A percentile compares a stretch with the other conserved stretches of the same genome.
Evolutionary conservation across 2,113 vertebrate genomes (phyloP).

Genomic region (Caretta caretta): DNA sequence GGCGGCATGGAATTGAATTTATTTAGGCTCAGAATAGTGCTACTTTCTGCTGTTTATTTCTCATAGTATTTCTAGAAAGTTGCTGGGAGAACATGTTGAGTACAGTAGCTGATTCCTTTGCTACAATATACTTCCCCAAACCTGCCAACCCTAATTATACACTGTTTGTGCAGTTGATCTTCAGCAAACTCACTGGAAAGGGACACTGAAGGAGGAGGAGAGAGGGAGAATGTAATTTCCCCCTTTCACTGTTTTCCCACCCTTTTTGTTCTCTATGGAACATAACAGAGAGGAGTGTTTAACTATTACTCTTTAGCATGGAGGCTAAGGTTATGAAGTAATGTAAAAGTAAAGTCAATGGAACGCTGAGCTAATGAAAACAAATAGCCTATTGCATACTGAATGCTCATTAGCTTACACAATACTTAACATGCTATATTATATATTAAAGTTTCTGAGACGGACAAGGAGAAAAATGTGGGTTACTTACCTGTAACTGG

Average conservation of each 20-base stretch:
- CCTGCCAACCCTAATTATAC: not conserved
- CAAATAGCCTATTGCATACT: not conserved
- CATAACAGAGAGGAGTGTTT: not conserved
- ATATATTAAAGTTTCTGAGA: not conserved
- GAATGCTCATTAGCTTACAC: not conserved
- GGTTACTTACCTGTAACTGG: not conserved
- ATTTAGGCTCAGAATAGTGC: not conserved
- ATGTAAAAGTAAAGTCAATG: not conserved
- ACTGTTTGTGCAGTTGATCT: not conserved
- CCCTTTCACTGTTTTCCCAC: not conserved
- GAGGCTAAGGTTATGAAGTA: not conserved
- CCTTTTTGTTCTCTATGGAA: not conserved
- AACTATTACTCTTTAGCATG: not conserved
- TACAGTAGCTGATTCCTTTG: not conserved
- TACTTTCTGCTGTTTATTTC: not conserved
- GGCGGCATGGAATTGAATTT: not conserved
- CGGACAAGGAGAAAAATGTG: not conserved
- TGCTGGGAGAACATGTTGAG: not conserved
- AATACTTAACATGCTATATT: not conserved
- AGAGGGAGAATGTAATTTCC: not conserved
- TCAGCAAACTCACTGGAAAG: not conserved
- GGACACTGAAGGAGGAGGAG: no score
- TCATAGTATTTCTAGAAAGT: rapidly evolving
- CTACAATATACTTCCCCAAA: not conserved
- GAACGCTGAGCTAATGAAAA: not conserved